A percentile compares a stretch with the other conserved stretches of the same genome.
phyloP scores from a whole-genome alignment of 2,888 invertebrate species.

The Seira ritae region DNA sequence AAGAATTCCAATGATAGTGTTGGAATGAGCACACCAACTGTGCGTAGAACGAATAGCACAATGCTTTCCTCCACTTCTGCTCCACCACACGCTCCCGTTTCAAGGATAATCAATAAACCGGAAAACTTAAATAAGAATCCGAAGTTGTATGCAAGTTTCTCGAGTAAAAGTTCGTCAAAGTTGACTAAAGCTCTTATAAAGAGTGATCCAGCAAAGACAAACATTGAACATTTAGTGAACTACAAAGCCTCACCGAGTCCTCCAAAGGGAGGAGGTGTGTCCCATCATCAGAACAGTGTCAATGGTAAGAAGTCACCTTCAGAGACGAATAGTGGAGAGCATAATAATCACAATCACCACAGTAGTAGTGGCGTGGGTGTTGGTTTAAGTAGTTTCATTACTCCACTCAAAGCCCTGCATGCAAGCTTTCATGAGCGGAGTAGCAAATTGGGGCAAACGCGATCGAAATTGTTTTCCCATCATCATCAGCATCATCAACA shows the following conservation, averaged over 20 bases:
- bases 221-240: conserved; percentile 71
- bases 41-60: conserved; percentile 57
- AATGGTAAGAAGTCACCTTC: conserved; percentile 45
- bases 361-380: conserved; percentile 37
- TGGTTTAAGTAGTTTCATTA: conserved; percentile 63
- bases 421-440: conserved; percentile 68
- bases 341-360: conserved; percentile 31
- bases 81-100: conserved; percentile 31
- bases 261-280: conserved; percentile 17
- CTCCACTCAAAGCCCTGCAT: conserved; percentile 68
- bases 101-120: conserved; percentile 27
- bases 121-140: conserved; percentile 60
- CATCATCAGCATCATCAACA: conserved; percentile 32
- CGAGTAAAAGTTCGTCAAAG: conserved; percentile 65
- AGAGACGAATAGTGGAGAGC: conserved; percentile 43
- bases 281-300: conserved; percentile 20
- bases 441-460: conserved; percentile 66
- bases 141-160: conserved; percentile 71
- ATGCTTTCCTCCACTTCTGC: conserved; percentile 46
- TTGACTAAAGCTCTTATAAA: conserved; percentile 64
- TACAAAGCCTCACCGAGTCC: conserved; percentile 46
- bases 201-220: conserved; percentile 70
- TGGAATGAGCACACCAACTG: conserved; percentile 43
- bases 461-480: conserved; percentile 67
- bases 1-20: conserved; percentile 27